Evolutionary conservation across 2,888 invertebrate genomes (phyloP).

Genomic region (Conops quadrifasciatus): DNA sequence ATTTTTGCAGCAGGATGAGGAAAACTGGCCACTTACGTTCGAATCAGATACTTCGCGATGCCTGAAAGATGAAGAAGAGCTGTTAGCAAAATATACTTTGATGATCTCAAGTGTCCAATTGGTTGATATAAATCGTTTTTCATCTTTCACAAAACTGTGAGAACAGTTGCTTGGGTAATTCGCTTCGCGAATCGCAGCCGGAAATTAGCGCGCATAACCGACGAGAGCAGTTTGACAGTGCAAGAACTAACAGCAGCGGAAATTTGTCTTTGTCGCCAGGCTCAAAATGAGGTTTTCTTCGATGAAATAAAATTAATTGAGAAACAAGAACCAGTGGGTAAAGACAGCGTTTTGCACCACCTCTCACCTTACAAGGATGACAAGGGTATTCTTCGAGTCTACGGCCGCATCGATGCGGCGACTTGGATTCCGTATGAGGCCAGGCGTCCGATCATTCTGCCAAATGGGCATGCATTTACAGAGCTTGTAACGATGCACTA

Average conservation of each 20-base stretch:
- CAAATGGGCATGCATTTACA: constrained; percentile 19
- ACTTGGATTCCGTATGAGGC: constrained; percentile 26
- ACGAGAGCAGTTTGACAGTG: constrained; percentile 11
- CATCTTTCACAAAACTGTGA: constrained; percentile 7
- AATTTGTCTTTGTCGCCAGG: constrained; percentile 13
- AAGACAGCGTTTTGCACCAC: constrained; percentile 18
- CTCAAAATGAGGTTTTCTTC: constrained; percentile 26
- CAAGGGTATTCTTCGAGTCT: constrained; percentile 17
- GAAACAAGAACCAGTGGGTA: neutral
- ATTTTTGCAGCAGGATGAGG: constrained; percentile 28
- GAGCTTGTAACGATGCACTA: constrained; percentile 8
- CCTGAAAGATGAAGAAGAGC: neutral
- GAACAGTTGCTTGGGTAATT: constrained; percentile 28
- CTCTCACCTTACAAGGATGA: constrained; percentile 34
- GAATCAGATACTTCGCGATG: neutral
- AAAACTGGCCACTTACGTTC: neutral
- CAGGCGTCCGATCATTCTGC: constrained; percentile 31
- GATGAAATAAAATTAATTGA: constrained; percentile 21
- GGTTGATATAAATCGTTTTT: neutral
- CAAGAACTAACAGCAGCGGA: constrained; percentile 27
- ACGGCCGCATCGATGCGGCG: constrained; percentile 28
- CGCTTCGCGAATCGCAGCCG: constrained; percentile 10
- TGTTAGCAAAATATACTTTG: constrained; percentile 12
- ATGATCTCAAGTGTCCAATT: neutral
- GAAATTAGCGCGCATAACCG: neutral